These are phyloP conservation scores for Strix uralensis DNA, from an alignment of 2,113 vertebrate species.

Conservation along the genomic window DNA sequence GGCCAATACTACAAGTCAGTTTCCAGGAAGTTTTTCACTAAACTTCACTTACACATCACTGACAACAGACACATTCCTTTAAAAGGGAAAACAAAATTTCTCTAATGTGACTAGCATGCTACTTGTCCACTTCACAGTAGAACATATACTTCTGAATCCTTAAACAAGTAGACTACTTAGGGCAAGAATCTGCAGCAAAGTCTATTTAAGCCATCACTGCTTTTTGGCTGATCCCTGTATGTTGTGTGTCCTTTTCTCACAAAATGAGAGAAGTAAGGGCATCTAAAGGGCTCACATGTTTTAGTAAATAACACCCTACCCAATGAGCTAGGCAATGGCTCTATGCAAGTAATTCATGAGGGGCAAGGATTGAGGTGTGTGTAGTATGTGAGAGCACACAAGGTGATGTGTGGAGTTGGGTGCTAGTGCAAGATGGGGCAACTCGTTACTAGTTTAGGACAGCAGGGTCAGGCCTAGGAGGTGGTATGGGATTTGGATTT, in stretches of 20 bases:
- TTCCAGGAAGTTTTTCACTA: not conserved
- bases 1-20: not conserved
- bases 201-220: not conserved
- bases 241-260: not conserved
- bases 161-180: not conserved
- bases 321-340: not conserved
- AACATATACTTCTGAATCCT: not conserved
- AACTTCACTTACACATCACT: not conserved
- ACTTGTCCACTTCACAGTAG: not conserved
- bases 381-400: not conserved
- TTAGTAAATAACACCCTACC: not conserved
- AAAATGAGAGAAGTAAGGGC: not conserved
- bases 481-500: not conserved
- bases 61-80: not conserved
- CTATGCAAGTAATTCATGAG: not conserved
- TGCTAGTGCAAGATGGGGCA: not conserved
- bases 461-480: not conserved
- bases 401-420: not conserved
- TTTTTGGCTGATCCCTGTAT: not conserved
- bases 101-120: not conserved
- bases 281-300: not conserved
- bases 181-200: not conserved
- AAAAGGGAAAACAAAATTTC: not conserved
- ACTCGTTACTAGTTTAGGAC: not conserved
- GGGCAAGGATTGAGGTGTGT: not conserved